Evolutionary conservation across 2,888 invertebrate species (phyloP), one percentile per base, ranked within the genome.

Genomic region (Epirrhoe tristata): DNA sequence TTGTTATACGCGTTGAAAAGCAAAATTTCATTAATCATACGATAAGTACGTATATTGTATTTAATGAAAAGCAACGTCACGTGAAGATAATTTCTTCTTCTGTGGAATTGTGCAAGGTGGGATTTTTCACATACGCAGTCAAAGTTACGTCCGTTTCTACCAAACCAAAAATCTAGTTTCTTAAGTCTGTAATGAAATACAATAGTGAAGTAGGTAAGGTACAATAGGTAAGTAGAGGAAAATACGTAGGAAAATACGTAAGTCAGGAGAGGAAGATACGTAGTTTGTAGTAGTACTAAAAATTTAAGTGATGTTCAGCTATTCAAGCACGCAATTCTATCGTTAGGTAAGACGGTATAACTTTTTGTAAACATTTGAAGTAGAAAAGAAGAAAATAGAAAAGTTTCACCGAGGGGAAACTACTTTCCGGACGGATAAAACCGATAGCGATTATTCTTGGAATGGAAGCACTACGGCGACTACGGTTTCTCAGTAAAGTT

Each of bases 321-420:
- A 34, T 34, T 34, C 34, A 34, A 34, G 36, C 76, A 75, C 72
- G 73, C 71, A 64, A 76, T 74, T 58, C 57, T 53, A 39, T 55
- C 71, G 71, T 75, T 24, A 24, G 24, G 1, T 74, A 71, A 71
- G 74, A 75, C 59, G 24, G 1, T 74, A 71, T 71, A 74, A 75
- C 59, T 70, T 52, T 63, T 66, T 73, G 68, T 66, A 69, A 73
- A 69, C 56, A 64, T 66, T 67, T 65, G 58, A 59, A 51, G 17
- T 58, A 54, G 34, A 8, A 39, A 8, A 39, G 12, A 43, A 43
- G 12, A 43, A 43, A 57, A 55, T 54, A 54, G 54, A 7, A 70
- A 72, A 67, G 66, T 71, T 77, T 67, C 58, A 6, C 54, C 6
- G 16, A 16, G 59, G 70, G 43, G 53, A 53, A 46, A 24, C 24